Evolutionary conservation across 2,797 vertebrate genomes (phyloP).

Genomic region (Telmatherina bonti): DNA sequence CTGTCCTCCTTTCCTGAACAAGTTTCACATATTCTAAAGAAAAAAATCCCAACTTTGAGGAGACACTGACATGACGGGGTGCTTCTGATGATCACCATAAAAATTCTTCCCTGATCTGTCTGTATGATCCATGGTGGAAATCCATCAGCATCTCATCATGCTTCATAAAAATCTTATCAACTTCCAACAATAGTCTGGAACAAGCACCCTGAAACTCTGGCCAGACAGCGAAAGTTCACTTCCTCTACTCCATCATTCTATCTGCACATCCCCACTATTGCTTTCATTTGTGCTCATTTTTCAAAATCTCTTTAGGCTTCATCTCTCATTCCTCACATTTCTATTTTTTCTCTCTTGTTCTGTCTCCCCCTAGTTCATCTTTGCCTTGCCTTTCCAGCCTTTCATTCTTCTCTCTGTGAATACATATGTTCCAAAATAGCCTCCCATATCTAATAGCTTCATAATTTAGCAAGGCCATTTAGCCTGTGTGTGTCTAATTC

Average conservation of each 20-base stretch:
- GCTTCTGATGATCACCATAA: constrained; percentile 44
- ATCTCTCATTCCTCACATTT: constrained; percentile 71
- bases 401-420: constrained; percentile 56
- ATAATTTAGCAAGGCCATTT: constrained; percentile 84
- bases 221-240: constrained; percentile 74
- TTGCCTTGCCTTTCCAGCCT: constrained; percentile 30
- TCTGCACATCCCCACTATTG: constrained; percentile 60
- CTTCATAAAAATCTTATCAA: constrained; percentile 83
- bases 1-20: neutral
- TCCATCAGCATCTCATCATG: constrained; percentile 78
- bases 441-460: constrained; percentile 78
- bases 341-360: constrained; percentile 65
- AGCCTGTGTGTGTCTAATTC: constrained; percentile 78
- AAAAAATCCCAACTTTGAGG: constrained; percentile 22
- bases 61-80: constrained; percentile 21
- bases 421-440: constrained; percentile 83
- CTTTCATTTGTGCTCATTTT: constrained; percentile 75
- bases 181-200: constrained; percentile 80
- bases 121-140: constrained; percentile 75
- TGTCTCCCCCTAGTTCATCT: constrained; percentile 42
- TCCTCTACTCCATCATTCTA: constrained; percentile 75
- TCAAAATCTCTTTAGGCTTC: constrained; percentile 65
- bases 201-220: constrained; percentile 53
- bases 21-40: constrained; percentile 10
- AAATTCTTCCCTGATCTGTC: constrained; percentile 64